Percentiles rank a stretch among this genome's conserved stretches.
Evolutionary conservation across 2,888 invertebrate genomes (phyloP).

Genomic region (Tenthredo notha): DNA sequence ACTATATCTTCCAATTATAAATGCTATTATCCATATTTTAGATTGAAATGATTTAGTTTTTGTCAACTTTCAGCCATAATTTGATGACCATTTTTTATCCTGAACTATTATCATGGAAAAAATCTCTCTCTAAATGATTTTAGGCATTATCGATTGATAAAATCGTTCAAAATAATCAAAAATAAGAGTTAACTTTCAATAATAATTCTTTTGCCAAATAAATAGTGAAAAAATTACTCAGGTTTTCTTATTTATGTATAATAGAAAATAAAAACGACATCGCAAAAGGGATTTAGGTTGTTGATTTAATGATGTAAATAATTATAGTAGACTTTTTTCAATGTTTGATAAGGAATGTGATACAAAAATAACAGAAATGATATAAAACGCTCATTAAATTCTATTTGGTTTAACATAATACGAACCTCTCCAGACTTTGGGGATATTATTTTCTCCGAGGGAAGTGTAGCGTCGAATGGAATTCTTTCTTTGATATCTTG

Average conservation of each 20-base stretch:
- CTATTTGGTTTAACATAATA: constrained; percentile 3
- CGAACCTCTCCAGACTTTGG: constrained; percentile 67
- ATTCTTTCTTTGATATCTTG: constrained; percentile 65
- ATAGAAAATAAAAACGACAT: not conserved
- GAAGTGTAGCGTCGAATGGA: constrained; percentile 65
- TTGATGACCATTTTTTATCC: not conserved
- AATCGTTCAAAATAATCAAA: not conserved
- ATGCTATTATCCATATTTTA: not conserved
- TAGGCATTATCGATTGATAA: not conserved
- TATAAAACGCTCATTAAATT: constrained; percentile 30
- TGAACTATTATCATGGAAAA: not conserved
- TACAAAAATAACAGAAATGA: constrained; percentile 16
- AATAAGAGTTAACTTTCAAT: not conserved
- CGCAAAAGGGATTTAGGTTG: too few species aligned
- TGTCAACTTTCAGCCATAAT: not conserved
- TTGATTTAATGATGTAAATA: too few species aligned
- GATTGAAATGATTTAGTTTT: not conserved
- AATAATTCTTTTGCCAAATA: not conserved
- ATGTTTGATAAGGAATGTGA: not conserved
- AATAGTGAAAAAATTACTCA: not conserved
- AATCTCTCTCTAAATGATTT: not conserved
- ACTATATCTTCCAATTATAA: not conserved
- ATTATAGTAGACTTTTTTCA: not conserved
- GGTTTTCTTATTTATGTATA: too few species aligned
- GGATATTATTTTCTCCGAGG: constrained; percentile 66